Conservation (phyloP, 2,113 vertebrate species). For the Plecotus auritus region DNA sequence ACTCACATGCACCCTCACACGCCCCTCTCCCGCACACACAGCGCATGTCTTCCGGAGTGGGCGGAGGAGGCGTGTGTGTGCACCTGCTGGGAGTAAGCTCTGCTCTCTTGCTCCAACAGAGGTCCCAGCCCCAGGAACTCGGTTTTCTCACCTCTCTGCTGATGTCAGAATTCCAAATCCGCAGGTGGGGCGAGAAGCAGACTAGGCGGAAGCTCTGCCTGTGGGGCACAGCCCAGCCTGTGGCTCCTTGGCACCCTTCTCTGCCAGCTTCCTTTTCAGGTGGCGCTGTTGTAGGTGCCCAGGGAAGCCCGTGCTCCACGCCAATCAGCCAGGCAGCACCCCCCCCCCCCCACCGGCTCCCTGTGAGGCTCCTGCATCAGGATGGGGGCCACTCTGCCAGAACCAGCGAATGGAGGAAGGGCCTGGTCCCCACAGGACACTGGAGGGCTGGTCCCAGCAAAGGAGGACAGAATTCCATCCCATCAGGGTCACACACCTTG, state of each 20-base stretch:
- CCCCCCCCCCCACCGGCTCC: neutral
- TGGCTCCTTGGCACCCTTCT: neutral
- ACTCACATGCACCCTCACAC: neutral
- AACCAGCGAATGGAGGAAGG: neutral
- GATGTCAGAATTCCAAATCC: neutral
- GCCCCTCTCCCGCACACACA: neutral
- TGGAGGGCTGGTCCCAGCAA: neutral
- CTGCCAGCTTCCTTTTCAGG: neutral
- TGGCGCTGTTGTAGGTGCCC: neutral
- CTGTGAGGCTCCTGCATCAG: neutral
- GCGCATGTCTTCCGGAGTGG: neutral
- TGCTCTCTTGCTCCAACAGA: neutral
- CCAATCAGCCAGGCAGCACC: neutral
- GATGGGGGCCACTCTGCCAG: neutral
- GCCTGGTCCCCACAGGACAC: neutral
- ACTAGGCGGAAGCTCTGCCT: neutral
- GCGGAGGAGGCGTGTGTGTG: neutral
- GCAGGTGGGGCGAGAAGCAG: too few relatives aligned
- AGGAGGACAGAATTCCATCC: neutral
- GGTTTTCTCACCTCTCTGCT: neutral
- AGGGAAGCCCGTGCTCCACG: neutral
- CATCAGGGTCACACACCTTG: neutral
- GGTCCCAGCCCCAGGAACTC: neutral
- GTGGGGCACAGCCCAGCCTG: neutral
- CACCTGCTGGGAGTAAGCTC: neutral